Evolutionary conservation across 2,113 vertebrate genomes (phyloP).

Genomic region (Phocoena sinus): DNA sequence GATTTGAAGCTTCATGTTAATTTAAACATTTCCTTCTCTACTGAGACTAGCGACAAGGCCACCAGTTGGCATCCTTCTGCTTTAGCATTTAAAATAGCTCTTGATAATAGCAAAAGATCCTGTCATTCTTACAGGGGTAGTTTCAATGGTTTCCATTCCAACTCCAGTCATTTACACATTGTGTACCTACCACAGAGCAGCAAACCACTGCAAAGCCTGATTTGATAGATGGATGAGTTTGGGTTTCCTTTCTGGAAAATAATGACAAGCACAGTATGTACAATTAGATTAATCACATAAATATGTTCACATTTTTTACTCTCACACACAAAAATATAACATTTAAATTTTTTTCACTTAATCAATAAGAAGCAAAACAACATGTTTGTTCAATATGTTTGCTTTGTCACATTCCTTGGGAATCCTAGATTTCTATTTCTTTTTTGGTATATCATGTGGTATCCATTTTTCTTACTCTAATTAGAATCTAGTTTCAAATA

Average conservation of each 20-base stretch:
- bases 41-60: not conserved
- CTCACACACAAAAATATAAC: not conserved
- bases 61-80: not conserved
- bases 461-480: not conserved
- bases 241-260: not conserved
- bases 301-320: not conserved
- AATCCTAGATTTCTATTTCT: not conserved
- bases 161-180: not conserved
- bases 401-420: not conserved
- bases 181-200: not conserved
- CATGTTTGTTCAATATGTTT: not conserved
- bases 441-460: not conserved
- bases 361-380: not conserved
- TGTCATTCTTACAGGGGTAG: not conserved
- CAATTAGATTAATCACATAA: not conserved
- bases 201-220: not conserved
- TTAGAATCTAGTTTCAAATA: not conserved
- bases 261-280: not conserved
- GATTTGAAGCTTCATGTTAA: constrained; percentile 6
- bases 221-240: not conserved
- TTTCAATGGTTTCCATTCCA: not conserved
- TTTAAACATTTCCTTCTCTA: constrained; percentile 42
- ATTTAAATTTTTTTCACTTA: not conserved
- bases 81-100: constrained; percentile 29
- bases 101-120: not conserved